Base-by-base conservation (phyloP, 2,888 invertebrate genomes). In the Nemurella pictetii region DNA sequence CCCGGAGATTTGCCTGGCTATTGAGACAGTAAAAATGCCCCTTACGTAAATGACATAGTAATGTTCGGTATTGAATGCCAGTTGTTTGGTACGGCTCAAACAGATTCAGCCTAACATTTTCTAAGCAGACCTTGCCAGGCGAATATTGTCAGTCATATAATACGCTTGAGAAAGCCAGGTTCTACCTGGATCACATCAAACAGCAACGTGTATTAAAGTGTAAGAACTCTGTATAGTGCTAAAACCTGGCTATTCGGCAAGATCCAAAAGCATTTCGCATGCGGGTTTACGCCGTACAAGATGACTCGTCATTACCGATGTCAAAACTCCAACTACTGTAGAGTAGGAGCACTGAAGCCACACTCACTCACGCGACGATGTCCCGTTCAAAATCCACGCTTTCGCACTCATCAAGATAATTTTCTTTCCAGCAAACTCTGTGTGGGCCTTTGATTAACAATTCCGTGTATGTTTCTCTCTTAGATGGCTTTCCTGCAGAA, bases 401-500 rank as follows among this genome's bases (percentile, higher is more conserved):
- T 55, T 3, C 3, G 55, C 55, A 55, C 55, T 55, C 20, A 7
- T 55, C 55, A 12, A 55, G 55, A 55, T 55, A 55, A 55, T 55
- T 55, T 55, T 2, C 55, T 55, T 20, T 20, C 55, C 9, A 15
- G 55, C 55, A 2, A 15, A 7, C 15, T 20, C 15, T 12, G 55
- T 20, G 55, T 55, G 9, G 9, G 55, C 4, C 20, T 20, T 7
- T 15, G 15, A 55, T 55, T 55, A 55, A 12, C 12, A 15, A 55
- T 55, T 55, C 55, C 20, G 15, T 12, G 55, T 55, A 3, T 55
- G 55, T 55, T 55, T 55, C 55, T 55, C 55, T 55, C 55, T 15
- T 75, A 94, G 94, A 94, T 93, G 92, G 93, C 93, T 87, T 96
- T 95, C 91, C 93, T 95, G 89, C 95, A 97, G 93, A 97, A 95